phyloP scores from a whole-genome alignment of 2,113 vertebrate genomes.

The Callospermophilus lateralis region DNA sequence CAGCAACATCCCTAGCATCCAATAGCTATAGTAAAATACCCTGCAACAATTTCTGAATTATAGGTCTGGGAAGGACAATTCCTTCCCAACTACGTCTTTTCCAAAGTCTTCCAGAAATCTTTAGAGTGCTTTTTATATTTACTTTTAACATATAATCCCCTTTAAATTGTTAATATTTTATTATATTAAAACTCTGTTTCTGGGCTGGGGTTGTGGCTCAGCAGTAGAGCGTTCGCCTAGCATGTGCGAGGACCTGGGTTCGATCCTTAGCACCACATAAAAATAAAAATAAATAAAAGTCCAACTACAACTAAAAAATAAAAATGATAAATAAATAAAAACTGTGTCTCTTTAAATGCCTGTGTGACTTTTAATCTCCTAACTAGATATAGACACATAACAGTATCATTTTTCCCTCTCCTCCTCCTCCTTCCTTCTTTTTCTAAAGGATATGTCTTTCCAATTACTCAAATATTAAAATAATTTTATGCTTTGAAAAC shows the following conservation, averaged over 20 bases:
- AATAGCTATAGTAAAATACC: accelerated
- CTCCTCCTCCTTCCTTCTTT: not conserved
- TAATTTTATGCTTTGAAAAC: not conserved
- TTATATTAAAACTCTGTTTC: not conserved
- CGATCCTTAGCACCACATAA: no score
- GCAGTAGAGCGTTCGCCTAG: no score
- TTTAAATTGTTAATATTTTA: not conserved
- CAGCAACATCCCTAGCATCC: accelerated
- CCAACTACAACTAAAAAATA: no score
- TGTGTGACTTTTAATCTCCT: not conserved
- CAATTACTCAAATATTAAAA: not conserved
- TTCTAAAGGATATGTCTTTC: not conserved
- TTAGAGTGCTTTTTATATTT: not conserved
- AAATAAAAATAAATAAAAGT: no score
- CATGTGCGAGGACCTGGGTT: no score
- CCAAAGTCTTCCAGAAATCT: not conserved
- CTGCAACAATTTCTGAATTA: not conserved
- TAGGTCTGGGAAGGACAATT: not conserved
- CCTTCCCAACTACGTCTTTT: not conserved
- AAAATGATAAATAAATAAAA: no score
- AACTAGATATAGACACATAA: not conserved
- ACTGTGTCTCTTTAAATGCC: not conserved
- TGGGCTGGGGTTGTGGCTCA: no score
- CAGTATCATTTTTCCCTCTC: not conserved
- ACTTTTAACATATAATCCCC: not conserved